These are phyloP conservation scores for Tachina fera DNA, from an alignment of 2,888 invertebrate genomes.

Conservation along the genomic window DNA sequence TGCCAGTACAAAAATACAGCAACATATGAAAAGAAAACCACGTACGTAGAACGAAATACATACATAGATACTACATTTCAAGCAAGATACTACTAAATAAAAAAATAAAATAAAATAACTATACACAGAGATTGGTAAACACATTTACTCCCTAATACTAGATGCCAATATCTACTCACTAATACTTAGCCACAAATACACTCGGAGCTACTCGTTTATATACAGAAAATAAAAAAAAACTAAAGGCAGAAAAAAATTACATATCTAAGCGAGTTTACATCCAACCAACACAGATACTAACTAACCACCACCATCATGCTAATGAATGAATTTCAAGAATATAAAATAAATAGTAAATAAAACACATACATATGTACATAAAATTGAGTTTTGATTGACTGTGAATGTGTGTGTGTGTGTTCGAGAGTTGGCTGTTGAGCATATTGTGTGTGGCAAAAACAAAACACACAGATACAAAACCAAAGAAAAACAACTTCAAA, in stretches of 20 bases:
- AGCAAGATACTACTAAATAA: constrained; percentile 33
- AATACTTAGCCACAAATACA: constrained; percentile 4
- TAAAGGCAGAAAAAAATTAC: background rate
- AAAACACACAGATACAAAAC: constrained; percentile 56
- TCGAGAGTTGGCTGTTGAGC: constrained; percentile 47
- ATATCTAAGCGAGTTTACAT: constrained; percentile 63
- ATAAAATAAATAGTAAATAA: constrained; percentile 20
- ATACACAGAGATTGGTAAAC: constrained; percentile 42
- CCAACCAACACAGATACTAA: constrained; percentile 46
- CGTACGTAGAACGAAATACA: constrained; percentile 32
- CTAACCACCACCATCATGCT: constrained; percentile 67
- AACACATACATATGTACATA: background rate
- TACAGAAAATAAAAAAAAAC: background rate
- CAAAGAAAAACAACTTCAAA: constrained; percentile 77
- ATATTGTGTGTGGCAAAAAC: constrained; percentile 51
- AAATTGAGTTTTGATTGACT: constrained; percentile 45
- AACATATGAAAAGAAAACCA: background rate
- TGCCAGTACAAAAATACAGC: constrained; percentile 11
- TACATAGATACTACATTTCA: background rate
- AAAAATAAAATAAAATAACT: constrained; percentile 59
- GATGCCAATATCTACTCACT: constrained; percentile 44
- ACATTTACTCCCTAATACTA: constrained; percentile 9
- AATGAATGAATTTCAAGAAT: constrained; percentile 60
- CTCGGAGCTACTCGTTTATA: background rate
- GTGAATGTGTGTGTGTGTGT: constrained; percentile 9